These are phyloP conservation scores for Gallinago media DNA, from an alignment of 2,113 vertebrate species.

Conservation along the genomic window DNA sequence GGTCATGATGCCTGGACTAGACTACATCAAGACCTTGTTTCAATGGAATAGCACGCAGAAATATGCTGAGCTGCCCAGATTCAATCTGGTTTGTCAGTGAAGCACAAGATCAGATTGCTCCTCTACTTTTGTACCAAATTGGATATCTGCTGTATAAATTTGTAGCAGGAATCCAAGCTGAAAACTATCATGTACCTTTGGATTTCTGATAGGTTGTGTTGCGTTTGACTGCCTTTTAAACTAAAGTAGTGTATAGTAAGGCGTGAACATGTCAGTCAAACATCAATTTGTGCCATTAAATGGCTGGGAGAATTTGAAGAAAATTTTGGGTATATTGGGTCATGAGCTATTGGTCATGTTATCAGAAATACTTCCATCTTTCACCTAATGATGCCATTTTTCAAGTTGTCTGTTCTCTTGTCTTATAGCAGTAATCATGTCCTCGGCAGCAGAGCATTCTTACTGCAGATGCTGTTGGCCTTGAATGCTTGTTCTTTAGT, in stretches of 20 bases:
- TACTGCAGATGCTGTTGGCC: neutral
- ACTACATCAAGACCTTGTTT: constrained; percentile 34
- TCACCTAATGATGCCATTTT: neutral
- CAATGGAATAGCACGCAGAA: neutral
- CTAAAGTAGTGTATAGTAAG: neutral
- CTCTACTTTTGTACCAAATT: constrained; percentile 30
- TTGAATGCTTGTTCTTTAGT: neutral
- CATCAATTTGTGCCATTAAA: constrained; percentile 9
- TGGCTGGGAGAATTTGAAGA: constrained; percentile 20
- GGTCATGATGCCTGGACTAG: neutral
- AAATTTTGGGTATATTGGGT: neutral
- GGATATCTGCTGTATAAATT: constrained; percentile 38
- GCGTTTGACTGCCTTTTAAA: constrained; percentile 24
- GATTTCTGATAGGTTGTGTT: constrained; percentile 33
- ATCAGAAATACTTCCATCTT: constrained; percentile 16
- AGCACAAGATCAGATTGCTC: constrained; percentile 34
- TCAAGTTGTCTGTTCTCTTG: neutral
- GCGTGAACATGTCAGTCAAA: constrained; percentile 35
- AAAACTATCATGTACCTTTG: constrained; percentile 49
- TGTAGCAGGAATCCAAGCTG: constrained; percentile 18
- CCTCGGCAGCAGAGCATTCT: neutral
- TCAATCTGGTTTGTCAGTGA: constrained; percentile 50
- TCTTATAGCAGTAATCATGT: neutral
- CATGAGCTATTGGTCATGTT: neutral
- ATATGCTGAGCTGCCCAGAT: constrained; percentile 24